Conservation (phyloP, 1,140 invertebrate genomes). For the Rhagoletis zephyria region DNA sequence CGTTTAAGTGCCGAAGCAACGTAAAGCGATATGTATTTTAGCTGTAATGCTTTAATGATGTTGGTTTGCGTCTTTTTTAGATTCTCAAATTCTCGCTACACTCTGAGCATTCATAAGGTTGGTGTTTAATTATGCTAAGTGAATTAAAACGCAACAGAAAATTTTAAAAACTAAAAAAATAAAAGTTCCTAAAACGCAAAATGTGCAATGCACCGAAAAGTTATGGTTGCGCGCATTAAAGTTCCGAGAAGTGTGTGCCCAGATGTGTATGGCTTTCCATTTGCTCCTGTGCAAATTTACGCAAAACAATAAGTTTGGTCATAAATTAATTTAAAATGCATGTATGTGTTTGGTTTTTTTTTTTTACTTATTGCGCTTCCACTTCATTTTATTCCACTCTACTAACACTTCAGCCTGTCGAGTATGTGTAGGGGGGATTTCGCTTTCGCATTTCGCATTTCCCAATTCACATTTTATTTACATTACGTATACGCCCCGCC, state of each 20-base stretch:
- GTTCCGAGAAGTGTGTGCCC: background rate
- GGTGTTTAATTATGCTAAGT: background rate
- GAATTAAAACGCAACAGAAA: background rate
- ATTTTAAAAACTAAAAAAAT: background rate
- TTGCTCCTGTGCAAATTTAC: background rate
- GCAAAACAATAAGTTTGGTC: background rate
- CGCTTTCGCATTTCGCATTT: background rate
- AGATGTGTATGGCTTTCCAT: background rate
- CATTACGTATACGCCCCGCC: conserved; percentile 10
- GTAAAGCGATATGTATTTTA: no score
- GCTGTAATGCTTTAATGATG: no score
- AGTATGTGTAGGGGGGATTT: background rate
- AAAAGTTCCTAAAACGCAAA: no score
- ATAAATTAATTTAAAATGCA: conserved; percentile 15
- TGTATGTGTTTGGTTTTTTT: background rate
- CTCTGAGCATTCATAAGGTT: background rate
- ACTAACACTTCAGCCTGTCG: background rate
- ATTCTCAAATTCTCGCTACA: no score
- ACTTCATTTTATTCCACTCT: background rate
- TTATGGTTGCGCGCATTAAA: background rate
- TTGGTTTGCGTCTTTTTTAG: no score
- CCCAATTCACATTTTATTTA: background rate
- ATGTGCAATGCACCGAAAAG: conserved; percentile 11
- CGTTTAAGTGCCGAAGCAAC: no score
- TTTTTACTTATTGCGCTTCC: background rate